Evolutionary conservation across 1,140 invertebrate genomes (phyloP), one percentile per base, ranked within the genome.

Genomic region (Zaprionus davidi): DNA sequence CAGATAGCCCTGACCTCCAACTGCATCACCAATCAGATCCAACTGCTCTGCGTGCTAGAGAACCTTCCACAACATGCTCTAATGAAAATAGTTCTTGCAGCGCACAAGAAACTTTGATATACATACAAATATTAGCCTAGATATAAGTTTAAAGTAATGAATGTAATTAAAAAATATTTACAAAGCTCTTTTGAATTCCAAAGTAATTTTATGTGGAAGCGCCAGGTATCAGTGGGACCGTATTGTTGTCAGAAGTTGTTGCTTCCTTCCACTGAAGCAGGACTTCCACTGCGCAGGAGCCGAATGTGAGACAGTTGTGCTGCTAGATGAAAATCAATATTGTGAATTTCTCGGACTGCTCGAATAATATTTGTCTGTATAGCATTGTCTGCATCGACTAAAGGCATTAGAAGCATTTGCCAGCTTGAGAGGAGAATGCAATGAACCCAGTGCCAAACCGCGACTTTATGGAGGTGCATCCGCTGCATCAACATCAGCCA

Each of bases 1-100:
- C 96, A 97, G 91, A 94, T 97, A 13, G 95, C 96, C 0, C 92
- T 97, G 51, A 94, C 95, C 53, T 95, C 95, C 12, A 96, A 96
- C 68, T 96, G 96, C 92, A 95, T 96, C 88, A 96, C 96, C 41
- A 97, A 97, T 91, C 95, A 95, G 13, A 94, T 94, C 55, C 95
- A 94, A 66, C 84, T 96, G 12, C 92, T 95, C 0, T 93, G 93
- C 36, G 86, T 93, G 12, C 73, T 96, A 15, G 93, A 94, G 68
- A 93, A 93, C 0, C 88, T 95, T 70, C 95, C 95, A 0, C 93
- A 93, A 34, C 95, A 95, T 90, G 92, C 94, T 67, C 91, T 95
- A 17, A 93, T 95, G 71, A 92, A 92, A 62, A 95, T 95, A 75
- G 94, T 96, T 26, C 94, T 95, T 24, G 93, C 93, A 65, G 93